Evolutionary conservation across 2,113 vertebrate species (phyloP).

Genomic region (Oryctolagus cuniculus): mOryCun1.1 NC_091432.1:201300001-201300500

Average conservation of each 20-base stretch:
- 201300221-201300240: neutral
- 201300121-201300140: neutral
- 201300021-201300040: too few species aligned
- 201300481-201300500: slow-evolving; percentile 89
- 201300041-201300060: too few species aligned
- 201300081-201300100: too few species aligned
- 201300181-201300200: slow-evolving; percentile 42
- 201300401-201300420: neutral
- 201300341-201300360: slow-evolving; percentile 1
- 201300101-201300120: too few species aligned
- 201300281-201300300: slow-evolving; percentile 21
- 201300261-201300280: neutral
- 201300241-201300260: neutral
- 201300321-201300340: slow-evolving; percentile 25
- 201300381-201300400: neutral
- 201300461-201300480: slow-evolving; percentile 88
- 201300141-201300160: slow-evolving; percentile 49
- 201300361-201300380: neutral
- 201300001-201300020: too few species aligned
- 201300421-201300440: neutral
- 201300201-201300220: neutral
- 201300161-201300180: slow-evolving; percentile 20
- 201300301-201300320: neutral
- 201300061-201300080: too few species aligned
- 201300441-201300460: neutral